phyloP scores from a whole-genome alignment of 1,140 invertebrate species.

The Venustaconcha ellipsiformis region DNA sequence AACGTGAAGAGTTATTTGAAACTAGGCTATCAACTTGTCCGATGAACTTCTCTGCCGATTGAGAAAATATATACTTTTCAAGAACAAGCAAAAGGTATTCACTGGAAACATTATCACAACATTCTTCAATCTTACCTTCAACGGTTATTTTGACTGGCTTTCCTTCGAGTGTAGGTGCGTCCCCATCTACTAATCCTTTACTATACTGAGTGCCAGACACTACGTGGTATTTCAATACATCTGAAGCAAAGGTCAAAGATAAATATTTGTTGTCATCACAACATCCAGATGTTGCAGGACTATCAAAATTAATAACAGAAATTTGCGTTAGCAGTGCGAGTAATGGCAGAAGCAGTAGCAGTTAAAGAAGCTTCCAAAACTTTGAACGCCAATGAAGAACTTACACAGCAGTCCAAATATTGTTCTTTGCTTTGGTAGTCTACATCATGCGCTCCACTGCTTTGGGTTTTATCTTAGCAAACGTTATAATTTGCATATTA shows the following conservation, averaged over 20 bases:
- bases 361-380: background rate
- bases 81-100: too few species aligned
- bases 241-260: constrained; percentile 13
- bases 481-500: too few species aligned
- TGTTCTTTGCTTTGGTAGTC: too few species aligned
- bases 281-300: background rate
- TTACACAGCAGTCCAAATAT: too few species aligned
- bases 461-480: too few species aligned
- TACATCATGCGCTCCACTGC: too few species aligned
- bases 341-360: background rate
- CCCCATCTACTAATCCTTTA: constrained; percentile 15
- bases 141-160: constrained; percentile 15
- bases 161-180: constrained; percentile 19
- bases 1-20: too few species aligned
- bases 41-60: too few species aligned
- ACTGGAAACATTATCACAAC: too few species aligned
- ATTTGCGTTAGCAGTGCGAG: background rate
- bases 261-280: background rate
- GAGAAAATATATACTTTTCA: too few species aligned
- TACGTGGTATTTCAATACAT: constrained; percentile 43
- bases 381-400: background rate
- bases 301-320: background rate
- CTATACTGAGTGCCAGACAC: constrained; percentile 31
- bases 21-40: too few species aligned
- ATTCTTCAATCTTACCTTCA: background rate